phyloP scores from a whole-genome alignment of 2,113 vertebrate genomes.

The Menidia beryllina region DNA sequence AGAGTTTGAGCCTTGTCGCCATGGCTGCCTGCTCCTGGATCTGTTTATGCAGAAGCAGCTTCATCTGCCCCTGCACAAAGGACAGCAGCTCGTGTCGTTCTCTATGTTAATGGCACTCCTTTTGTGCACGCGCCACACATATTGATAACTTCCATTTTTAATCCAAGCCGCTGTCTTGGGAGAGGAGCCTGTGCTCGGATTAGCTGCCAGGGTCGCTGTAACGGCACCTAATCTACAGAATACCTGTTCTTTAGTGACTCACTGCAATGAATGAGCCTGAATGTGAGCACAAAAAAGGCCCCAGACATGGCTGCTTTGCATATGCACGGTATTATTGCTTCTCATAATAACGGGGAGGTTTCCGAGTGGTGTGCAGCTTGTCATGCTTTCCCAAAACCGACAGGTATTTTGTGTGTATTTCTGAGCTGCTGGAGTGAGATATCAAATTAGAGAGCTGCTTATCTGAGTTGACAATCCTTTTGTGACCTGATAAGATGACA shows the following conservation, averaged over 20 bases:
- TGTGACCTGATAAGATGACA: conserved; percentile 17
- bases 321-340: conserved; percentile 51
- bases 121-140: conserved; percentile 54
- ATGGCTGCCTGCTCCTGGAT: conserved; percentile 51
- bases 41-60: conserved; percentile 69
- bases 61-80: conserved; percentile 63
- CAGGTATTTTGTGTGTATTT: conserved; percentile 39
- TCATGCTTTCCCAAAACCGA: conserved; percentile 33
- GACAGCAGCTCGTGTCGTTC: conserved; percentile 55
- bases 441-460: conserved; percentile 63
- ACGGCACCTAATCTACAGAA: conserved; percentile 69
- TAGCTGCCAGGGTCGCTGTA: conserved; percentile 76
- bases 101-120: conserved; percentile 74
- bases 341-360: conserved; percentile 53
- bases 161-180: conserved; percentile 70
- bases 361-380: conserved; percentile 55
- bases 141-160: conserved; percentile 72
- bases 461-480: conserved; percentile 58
- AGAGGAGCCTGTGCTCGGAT: conserved; percentile 62
- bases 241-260: conserved; percentile 52
- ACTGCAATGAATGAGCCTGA: conserved; percentile 37
- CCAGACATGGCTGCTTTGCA: conserved; percentile 50
- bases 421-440: conserved; percentile 42
- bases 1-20: conserved; percentile 47
- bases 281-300: conserved; percentile 53